Percentiles rank a stretch among this genome's conserved stretches.
phyloP scores from a whole-genome alignment of 2,797 vertebrate genomes.

The Argyrosomus regius region DNA sequence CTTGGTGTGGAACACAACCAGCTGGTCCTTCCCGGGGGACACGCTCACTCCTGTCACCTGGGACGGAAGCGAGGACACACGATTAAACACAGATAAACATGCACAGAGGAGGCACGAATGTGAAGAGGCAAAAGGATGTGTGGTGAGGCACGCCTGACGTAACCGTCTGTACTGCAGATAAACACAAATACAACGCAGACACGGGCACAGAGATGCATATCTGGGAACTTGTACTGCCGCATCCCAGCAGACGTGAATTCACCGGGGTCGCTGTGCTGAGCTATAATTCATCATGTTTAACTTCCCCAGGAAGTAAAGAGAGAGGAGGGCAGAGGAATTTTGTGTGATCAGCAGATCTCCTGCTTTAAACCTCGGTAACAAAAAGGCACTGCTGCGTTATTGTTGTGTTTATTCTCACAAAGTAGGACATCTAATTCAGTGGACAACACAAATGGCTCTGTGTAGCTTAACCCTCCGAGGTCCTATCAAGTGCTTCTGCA shows the following conservation, averaged over 20 bases:
- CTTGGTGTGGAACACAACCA: slow-evolving; percentile 97
- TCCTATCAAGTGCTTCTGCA: no score
- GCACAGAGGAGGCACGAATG: not conserved
- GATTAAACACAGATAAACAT: slow-evolving; percentile 42
- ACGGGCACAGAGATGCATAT: not conserved
- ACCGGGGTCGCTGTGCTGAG: not conserved
- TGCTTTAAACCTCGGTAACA: not conserved
- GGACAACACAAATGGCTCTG: not conserved
- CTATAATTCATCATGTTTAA: slow-evolving; percentile 7
- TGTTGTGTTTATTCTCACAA: not conserved
- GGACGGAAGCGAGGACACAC: slow-evolving; percentile 25
- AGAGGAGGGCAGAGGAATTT: not conserved
- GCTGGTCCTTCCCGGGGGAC: slow-evolving; percentile 97
- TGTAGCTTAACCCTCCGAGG: no score
- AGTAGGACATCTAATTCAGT: not conserved
- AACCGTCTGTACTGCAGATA: not conserved
- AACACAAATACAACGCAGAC: not conserved
- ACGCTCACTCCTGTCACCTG: slow-evolving; percentile 96
- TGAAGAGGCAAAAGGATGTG: no score
- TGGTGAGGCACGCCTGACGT: not conserved
- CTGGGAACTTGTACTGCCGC: not conserved
- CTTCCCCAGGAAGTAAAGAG: not conserved
- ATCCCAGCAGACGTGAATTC: not conserved
- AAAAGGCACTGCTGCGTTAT: not conserved
- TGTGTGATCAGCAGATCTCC: not conserved